Evolutionary conservation across 2,113 vertebrate genomes (phyloP), one percentile per base, ranked within the genome.

Genomic region (Semnornis frantzii): DNA sequence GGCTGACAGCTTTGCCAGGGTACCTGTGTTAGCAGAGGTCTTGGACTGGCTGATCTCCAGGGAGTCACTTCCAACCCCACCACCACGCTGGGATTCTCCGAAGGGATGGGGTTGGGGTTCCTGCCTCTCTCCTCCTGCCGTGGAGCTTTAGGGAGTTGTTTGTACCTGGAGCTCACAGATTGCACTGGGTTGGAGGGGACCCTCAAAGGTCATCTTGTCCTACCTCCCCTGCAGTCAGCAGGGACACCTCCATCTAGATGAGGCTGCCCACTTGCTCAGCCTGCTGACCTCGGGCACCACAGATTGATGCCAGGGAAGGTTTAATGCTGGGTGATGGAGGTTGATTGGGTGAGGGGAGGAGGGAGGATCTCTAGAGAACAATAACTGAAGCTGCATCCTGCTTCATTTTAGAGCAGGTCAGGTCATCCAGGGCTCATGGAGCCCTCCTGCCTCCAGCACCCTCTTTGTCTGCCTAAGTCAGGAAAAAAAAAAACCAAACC

Each of bases 341-440:
- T 18, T 46, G 42, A 9, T 14, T 14, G 44, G 15, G 44, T 16
- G 14, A 63, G 65, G 63, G 27, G 89, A 74, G 92, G 78, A 82
- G 68, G 82, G 59, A 87, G 68, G 42, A 82, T 86, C 91, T 81
- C 83, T 55, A 12, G 81, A 16, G 66, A 89, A 81, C 77, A 55
- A 5, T 46, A 65, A 62, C 18, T 50, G 82, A 31, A 57, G 71
- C 42, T 5, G 2, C 68, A 4, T 85, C 16, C 10, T 7, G 1
- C 64, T 80, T 82, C 31, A 42, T 66, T 93, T 75, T 13, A 80
- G 68, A 89, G 78, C 18, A 21, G 90, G 82, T 86, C 85, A 44
- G 90, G 79, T 66, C 11, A 0, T 8, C 20, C 13, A 0, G 69
- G 20, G 57, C 78, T 25, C 0, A 0, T 0, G 0, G 54, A 88